phyloP scores from a whole-genome alignment of 2,888 invertebrate genomes.

The Papilio demoleus region DNA sequence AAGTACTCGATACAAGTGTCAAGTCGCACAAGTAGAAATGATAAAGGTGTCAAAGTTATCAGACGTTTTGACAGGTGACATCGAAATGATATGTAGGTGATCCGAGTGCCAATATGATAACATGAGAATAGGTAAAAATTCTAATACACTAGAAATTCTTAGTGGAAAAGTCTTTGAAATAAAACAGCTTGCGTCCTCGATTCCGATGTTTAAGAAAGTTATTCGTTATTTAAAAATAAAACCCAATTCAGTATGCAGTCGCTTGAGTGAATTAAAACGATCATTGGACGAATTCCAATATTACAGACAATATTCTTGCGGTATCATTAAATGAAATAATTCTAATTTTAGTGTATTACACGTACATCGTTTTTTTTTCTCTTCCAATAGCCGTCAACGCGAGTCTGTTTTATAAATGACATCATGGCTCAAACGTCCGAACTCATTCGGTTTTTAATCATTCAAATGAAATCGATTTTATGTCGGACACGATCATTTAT shows the following conservation, averaged over 20 bases:
- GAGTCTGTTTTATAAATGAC: conserved; percentile 34
- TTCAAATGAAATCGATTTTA: conserved; percentile 33
- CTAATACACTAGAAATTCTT: conserved; percentile 39
- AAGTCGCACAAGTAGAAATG: conserved; percentile 50
- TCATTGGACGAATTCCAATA: conserved; percentile 76
- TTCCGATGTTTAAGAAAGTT: conserved; percentile 41
- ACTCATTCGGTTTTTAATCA: conserved; percentile 28
- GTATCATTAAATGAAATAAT: conserved; percentile 71
- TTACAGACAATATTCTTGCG: conserved; percentile 66
- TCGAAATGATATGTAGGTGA: conserved; percentile 51
- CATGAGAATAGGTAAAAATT: conserved; percentile 52
- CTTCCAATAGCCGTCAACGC: conserved; percentile 41
- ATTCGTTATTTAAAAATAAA: conserved; percentile 37
- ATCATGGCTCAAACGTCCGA: conserved; percentile 26
- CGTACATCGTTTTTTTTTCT: conserved; percentile 52
- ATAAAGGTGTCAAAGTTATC: conserved; percentile 67
- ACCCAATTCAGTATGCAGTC: conserved; percentile 57
- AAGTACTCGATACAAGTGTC: conserved; percentile 22
- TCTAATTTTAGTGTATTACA: conserved; percentile 72
- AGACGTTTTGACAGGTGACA: conserved; percentile 75
- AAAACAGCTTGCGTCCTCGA: conserved; percentile 45
- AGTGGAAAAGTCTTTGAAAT: conserved; percentile 44
- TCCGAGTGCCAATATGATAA: conserved; percentile 56
- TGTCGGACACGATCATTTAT: conserved; percentile 26
- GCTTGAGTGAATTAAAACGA: conserved; percentile 76